Percentiles rank a stretch among this genome's conserved stretches.
phyloP scores from a whole-genome alignment of 2,113 vertebrate species.

The Brachypteracias leptosomus region DNA sequence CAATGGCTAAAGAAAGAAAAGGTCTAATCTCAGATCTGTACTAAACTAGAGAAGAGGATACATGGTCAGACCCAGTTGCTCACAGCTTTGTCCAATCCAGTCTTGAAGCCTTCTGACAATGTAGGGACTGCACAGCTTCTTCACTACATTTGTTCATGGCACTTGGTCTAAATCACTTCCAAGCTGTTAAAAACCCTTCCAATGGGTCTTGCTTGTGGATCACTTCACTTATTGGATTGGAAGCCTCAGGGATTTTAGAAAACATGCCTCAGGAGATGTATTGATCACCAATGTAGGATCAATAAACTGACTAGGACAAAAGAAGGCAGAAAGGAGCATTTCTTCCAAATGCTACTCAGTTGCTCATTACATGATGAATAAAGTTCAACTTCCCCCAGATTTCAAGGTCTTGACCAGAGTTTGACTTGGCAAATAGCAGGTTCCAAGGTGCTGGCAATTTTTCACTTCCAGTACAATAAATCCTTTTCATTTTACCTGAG shows the following conservation, averaged over 20 bases:
- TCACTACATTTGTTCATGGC: neutral
- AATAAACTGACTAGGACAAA: neutral
- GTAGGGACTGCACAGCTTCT: neutral
- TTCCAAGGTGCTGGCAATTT: neutral
- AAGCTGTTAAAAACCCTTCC: neutral
- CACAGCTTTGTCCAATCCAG: neutral
- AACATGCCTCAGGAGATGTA: neutral
- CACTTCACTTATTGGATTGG: neutral
- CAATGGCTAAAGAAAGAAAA: neutral
- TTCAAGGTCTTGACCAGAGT: neutral
- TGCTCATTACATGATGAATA: accelerated
- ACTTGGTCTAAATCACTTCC: neutral
- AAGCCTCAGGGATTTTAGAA: neutral
- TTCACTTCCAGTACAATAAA: neutral
- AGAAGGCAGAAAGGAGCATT: neutral
- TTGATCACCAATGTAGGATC: neutral
- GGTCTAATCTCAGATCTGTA: neutral
- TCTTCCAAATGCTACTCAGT: neutral
- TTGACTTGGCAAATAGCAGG: neutral
- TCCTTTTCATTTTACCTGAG: neutral
- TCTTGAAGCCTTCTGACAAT: neutral
- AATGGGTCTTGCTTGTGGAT: neutral
- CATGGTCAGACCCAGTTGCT: neutral
- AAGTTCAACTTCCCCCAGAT: neutral
- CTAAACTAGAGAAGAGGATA: neutral